phyloP scores from a whole-genome alignment of 2,888 invertebrate genomes.

The Drosophila robusta region DNA sequence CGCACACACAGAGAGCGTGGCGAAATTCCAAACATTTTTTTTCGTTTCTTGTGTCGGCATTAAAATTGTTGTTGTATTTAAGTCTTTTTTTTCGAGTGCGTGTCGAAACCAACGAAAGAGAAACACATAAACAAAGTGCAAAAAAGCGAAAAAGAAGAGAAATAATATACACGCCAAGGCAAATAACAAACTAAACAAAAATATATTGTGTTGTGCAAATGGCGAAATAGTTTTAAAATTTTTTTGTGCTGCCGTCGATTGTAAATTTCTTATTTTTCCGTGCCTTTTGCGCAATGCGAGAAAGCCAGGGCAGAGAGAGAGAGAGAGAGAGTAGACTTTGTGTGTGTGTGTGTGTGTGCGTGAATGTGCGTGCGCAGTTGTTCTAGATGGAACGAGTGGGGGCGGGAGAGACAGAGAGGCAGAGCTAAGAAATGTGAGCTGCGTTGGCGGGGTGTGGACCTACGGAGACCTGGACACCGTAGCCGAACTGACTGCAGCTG shows the following conservation, averaged over 20 bases:
- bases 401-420: neutral
- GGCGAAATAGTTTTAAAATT: constrained; percentile 8
- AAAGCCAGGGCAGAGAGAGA: neutral
- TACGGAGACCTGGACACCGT: constrained; percentile 25
- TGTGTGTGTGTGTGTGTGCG: constrained; percentile 17
- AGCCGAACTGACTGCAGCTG: constrained; percentile 42
- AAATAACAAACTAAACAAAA: constrained; percentile 11
- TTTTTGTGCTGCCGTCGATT: constrained; percentile 32
- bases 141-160: neutral
- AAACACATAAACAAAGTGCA: constrained; percentile 50
- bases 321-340: constrained; percentile 4
- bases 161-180: constrained; percentile 8
- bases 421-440: constrained; percentile 1
- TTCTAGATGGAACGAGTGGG: constrained; percentile 4
- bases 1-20: constrained; percentile 21
- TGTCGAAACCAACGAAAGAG: constrained; percentile 39
- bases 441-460: constrained; percentile 29
- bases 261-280: constrained; percentile 20
- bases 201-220: constrained; percentile 23
- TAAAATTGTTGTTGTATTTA: constrained; percentile 53
- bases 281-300: constrained; percentile 40
- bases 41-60: constrained; percentile 59
- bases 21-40: constrained; percentile 42
- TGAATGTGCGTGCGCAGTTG: constrained; percentile 54
- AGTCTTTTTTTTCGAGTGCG: constrained; percentile 71